phyloP scores from a whole-genome alignment of 2,113 vertebrate species.

The Dendrocopos noguchii region DNA sequence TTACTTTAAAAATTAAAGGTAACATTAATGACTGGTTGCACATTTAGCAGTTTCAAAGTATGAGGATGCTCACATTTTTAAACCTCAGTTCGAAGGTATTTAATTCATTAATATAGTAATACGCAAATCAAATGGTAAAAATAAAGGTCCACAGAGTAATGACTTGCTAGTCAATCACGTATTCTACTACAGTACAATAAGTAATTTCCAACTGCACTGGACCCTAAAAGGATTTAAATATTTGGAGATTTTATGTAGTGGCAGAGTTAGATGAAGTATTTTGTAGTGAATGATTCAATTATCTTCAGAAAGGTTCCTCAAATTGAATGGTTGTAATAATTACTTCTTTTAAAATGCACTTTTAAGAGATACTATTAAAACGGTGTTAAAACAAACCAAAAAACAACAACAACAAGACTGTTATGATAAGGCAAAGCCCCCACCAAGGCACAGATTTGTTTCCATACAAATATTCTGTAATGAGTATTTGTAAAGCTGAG shows the following conservation, averaged over 20 bases:
- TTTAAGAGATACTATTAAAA: conserved; percentile 8
- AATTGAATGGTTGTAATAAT: conserved; percentile 52
- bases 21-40: background rate
- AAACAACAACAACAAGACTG: background rate
- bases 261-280: conserved; percentile 40
- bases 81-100: background rate
- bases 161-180: background rate
- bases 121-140: background rate
- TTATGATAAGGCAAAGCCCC: background rate
- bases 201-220: conserved; percentile 60
- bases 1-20: background rate
- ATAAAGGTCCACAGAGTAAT: background rate
- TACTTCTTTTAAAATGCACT: background rate
- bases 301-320: conserved; percentile 33
- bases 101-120: background rate
- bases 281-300: conserved; percentile 48
- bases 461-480: background rate
- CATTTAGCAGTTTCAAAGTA: background rate
- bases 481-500: background rate
- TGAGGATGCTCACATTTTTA: background rate
- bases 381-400: background rate
- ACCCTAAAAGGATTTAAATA: conserved; percentile 60
- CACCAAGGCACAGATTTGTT: background rate
- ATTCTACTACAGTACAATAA: conserved; percentile 33
- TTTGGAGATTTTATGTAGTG: conserved; percentile 51